Evolutionary conservation across 2,888 invertebrate species (phyloP), one percentile per base, ranked within the genome.

Genomic region (Diarsia brunnea): DNA sequence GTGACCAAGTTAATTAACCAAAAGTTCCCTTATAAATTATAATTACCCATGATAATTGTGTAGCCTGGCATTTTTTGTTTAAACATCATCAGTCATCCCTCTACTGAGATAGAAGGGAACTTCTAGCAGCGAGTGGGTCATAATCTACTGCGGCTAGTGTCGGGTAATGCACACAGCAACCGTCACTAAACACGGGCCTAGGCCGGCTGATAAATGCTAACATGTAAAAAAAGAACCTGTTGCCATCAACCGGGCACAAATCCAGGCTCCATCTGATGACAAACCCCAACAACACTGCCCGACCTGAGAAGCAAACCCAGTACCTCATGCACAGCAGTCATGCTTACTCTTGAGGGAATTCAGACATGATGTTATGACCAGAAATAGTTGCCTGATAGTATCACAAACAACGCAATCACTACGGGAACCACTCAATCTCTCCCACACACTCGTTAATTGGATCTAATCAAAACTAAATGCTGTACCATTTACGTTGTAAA

Each of bases 361-460:
- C 38, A 38, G 38, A 38, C 38, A 38, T 38, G 38, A 38, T 38
- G 38, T 38, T 38, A 38, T 38, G 38, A 38, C 38, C 43, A 64
- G 24, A 63, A 58, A 71, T 43, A 38, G 21, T 61, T 21, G 11
- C 1, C 4, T 70, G 64, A 77, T 72, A 81, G 11, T 43, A 74
- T 69, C 21, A 51, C 49, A 38, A 63, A 73, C 75, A 75, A 63
- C 4, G 0, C 69, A 87, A 86, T 75, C 65, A 58, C 49, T 69
- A 51, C 58, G 0, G 0, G 66, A 64, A 63, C 86, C 47, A 82
- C 24, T 65, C 77, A 84, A 82, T 87, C 79, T 70, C 75, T 73
- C 73, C 69, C 71, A 76, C 84, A 79, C 69, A 69, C 64, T 61
- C 19, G 75, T 75, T 90, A 91, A 90, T 90, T 89, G 87, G 45